These are phyloP conservation scores for Bombus waltoni DNA, from an alignment of 1,140 invertebrate genomes.

Conservation along the genomic window DNA sequence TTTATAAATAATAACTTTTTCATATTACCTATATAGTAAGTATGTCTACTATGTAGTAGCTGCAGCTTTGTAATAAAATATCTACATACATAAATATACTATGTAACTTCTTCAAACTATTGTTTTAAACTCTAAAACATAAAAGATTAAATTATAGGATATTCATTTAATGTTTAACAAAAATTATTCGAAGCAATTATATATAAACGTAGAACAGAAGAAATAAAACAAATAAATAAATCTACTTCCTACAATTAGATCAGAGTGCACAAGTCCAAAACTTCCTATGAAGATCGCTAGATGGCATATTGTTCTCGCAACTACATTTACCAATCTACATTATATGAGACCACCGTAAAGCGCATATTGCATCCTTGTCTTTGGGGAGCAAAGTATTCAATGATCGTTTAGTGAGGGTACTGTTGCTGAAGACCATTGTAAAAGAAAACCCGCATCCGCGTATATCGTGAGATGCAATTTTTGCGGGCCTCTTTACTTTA, in stretches of 20 bases:
- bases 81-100: too few species aligned
- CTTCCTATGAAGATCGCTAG: conserved; percentile 45
- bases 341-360: conserved; percentile 33
- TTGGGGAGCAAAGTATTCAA: conserved; percentile 87
- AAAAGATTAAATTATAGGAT: too few species aligned
- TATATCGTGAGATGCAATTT: conserved; percentile 85
- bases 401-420: conserved; percentile 88
- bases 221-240: not conserved
- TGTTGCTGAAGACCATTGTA: conserved; percentile 86
- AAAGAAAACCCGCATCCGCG: conserved; percentile 83
- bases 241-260: not conserved
- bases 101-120: too few species aligned
- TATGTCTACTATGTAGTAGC: too few species aligned
- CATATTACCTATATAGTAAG: too few species aligned
- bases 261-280: not conserved
- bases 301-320: conserved; percentile 67
- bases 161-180: not conserved
- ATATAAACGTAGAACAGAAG: not conserved
- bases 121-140: too few species aligned
- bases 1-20: too few species aligned
- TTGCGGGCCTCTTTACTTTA: conserved; percentile 87
- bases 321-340: not conserved
- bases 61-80: too few species aligned
- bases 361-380: conserved; percentile 83
- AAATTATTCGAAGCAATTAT: not conserved